Base-by-base conservation (phyloP, 37 sponge, comb jelly and placozoan genomes). In the Haliclona indistincta region DNA sequence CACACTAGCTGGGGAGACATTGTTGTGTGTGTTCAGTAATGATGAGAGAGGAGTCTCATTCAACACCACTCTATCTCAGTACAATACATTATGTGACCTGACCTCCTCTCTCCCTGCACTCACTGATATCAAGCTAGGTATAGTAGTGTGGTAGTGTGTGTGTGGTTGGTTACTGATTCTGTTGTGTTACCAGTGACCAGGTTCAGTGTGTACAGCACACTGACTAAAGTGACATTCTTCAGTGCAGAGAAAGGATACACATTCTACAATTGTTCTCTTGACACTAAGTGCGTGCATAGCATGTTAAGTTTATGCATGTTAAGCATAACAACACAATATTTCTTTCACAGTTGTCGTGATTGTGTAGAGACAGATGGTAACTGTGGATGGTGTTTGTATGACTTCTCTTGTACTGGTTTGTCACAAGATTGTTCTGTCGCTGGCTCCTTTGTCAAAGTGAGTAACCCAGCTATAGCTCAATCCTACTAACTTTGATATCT, bases 361-460 rank as follows among this genome's bases (percentile, higher is more conserved):
- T 77, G 78, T 77, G 34, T 77, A 30, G 36, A 63, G 25, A 84
- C 63, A 51, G 56, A 56, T 23, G 63, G 34, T 68, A 54, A 53
- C 8, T 84, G 85, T 76, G 78, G 73, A 10, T 77, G 78, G 77
- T 84, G 78, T 71, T 23, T 47, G 40, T 56, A 37, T 33, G 68
- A 70, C 26, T 67, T 67, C 64, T 32, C 62, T 17, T 79, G 81
- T 75, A 86, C 71, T 79, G 86, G 69, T 55, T 42, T 54, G 38
- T 26, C 70, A 54, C 32, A 38, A 45, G 38, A 42, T 47, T 76
- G 78, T 49, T 54, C 15, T 33, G 26, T 54, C 66, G 55, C 8
- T 23, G 45, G 11, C 40, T 54, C 49, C 13, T 37, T 43, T 28
- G 8, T n/a, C 22, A 13, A 22, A 10, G 22, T 35, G 22, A 67